Conservation (phyloP, 30 jellyfish, hydroid and myxozoan genomes). For the Morbakka virulenta region DNA sequence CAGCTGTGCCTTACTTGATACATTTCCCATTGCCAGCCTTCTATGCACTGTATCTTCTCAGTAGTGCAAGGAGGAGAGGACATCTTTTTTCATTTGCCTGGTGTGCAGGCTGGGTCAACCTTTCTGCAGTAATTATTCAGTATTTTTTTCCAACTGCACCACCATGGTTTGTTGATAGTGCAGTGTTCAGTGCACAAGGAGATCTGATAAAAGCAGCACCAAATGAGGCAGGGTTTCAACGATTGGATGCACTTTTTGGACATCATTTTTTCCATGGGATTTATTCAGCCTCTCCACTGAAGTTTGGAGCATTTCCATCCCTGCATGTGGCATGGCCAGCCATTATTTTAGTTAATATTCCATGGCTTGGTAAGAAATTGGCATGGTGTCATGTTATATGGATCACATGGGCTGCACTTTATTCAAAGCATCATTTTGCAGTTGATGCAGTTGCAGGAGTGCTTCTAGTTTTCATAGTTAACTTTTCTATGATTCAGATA, state of each 20-base stretch:
- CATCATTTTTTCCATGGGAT: conserved; percentile 76
- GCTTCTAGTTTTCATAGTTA: conserved; percentile 81
- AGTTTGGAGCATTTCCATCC: conserved; percentile 98
- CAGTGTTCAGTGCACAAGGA: conserved; percentile 88
- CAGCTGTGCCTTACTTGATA: conserved; percentile 89
- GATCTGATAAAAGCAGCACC: conserved; percentile 71
- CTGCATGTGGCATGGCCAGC: conserved; percentile 99
- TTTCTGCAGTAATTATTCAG: conserved; percentile 71
- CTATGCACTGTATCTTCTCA: conserved; percentile 58
- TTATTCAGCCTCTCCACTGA: conserved; percentile 88
- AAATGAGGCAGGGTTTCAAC: conserved; percentile 95
- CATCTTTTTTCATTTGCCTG: conserved; percentile 73
- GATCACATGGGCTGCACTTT: conserved; percentile 99
- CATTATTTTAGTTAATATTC: conserved; percentile 68
- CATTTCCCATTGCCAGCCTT: conserved; percentile 96
- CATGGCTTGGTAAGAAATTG: conserved; percentile 95
- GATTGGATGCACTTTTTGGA: conserved; percentile 95
- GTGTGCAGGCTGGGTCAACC: conserved; percentile 99
- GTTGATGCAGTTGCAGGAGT: conserved; percentile 97
- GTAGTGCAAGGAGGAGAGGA: conserved; percentile 56
- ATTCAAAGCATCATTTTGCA: conserved; percentile 95
- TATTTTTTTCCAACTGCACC: conserved; percentile 97
- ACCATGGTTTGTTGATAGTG: conserved; percentile 99
- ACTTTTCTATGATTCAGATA: conserved; percentile 84
- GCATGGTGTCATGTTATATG: conserved; percentile 96